Percentiles rank a stretch among this genome's conserved stretches.
These are phyloP conservation scores for Danio choprae DNA, from an alignment of 2,797 vertebrate species.

Conservation along the genomic window DNA sequence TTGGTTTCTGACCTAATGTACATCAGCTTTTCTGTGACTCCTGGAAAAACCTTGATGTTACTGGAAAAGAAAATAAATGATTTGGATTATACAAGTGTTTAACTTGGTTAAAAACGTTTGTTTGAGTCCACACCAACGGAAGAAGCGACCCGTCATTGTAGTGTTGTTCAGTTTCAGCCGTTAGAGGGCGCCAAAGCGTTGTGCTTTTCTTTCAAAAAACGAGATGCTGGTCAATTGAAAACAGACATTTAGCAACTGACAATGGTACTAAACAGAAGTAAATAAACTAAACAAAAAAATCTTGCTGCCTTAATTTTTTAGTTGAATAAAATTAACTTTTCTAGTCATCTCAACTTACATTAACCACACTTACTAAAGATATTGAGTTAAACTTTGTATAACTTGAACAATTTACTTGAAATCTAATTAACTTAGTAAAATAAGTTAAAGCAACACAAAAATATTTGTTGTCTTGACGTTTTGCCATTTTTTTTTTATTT, in stretches of 20 bases:
- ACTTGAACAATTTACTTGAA: too few relatives aligned
- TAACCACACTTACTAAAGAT: too few relatives aligned
- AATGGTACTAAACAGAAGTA: too few relatives aligned
- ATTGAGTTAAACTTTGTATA: too few relatives aligned
- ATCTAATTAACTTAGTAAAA: too few relatives aligned
- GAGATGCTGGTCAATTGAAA: background rate
- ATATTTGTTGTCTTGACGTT: too few relatives aligned
- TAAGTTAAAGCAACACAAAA: too few relatives aligned
- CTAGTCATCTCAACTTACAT: too few relatives aligned
- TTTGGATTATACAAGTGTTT: conserved; percentile 26
- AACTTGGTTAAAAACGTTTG: background rate
- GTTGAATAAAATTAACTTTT: too few relatives aligned
- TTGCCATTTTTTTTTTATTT: too few relatives aligned
- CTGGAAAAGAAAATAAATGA: conserved; percentile 50
- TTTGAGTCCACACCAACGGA: background rate
- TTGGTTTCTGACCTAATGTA: conserved; percentile 33
- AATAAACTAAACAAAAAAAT: too few relatives aligned
- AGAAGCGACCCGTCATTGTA: background rate
- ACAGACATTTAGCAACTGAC: background rate
- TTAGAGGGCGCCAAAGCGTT: conserved; percentile 33
- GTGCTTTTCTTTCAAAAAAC: background rate
- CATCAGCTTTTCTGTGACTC: conserved; percentile 43
- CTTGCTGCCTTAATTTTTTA: too few relatives aligned
- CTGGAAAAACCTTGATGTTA: conserved; percentile 30
- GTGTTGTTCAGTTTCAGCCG: conserved; percentile 4